These are phyloP conservation scores for Crocuta crocuta DNA, from an alignment of 2,113 vertebrate genomes.

Conservation along the genomic window DNA sequence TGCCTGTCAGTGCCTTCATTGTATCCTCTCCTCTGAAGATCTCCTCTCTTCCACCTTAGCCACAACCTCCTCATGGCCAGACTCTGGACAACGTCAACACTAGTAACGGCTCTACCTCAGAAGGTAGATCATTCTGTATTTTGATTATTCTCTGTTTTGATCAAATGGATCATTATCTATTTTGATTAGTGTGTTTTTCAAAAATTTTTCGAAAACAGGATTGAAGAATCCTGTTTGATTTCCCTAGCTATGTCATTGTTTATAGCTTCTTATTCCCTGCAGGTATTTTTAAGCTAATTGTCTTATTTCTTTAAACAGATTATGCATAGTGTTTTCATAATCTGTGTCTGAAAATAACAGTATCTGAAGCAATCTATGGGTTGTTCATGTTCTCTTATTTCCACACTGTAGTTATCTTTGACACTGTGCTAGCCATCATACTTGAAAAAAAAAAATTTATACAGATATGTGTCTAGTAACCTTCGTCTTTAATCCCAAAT, in stretches of 20 bases:
- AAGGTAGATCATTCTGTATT: background rate
- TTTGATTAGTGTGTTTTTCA: background rate
- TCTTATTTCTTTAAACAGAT: conserved; percentile 36
- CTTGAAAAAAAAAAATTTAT: conserved; percentile 46
- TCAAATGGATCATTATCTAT: background rate
- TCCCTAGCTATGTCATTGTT: conserved; percentile 21
- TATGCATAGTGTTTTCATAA: background rate
- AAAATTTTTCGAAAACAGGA: too few relatives aligned
- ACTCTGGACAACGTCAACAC: background rate
- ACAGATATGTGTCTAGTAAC: conserved; percentile 15
- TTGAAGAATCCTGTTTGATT: conserved; percentile 34
- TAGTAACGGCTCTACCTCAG: background rate
- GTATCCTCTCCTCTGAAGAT: background rate
- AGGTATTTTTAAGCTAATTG: background rate
- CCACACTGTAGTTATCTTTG: conserved; percentile 9
- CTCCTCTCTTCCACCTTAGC: background rate
- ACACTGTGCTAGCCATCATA: conserved; percentile 36
- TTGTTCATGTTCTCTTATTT: background rate
- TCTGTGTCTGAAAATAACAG: background rate
- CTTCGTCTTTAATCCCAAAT: conserved; percentile 28
- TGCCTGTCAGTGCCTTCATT: background rate
- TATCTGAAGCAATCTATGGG: background rate
- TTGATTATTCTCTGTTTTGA: background rate
- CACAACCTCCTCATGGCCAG: background rate
- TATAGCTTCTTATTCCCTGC: background rate